These are phyloP conservation scores for Corbicula japonica DNA, from an alignment of 2,888 invertebrate genomes.

Conservation along the genomic window DNA sequence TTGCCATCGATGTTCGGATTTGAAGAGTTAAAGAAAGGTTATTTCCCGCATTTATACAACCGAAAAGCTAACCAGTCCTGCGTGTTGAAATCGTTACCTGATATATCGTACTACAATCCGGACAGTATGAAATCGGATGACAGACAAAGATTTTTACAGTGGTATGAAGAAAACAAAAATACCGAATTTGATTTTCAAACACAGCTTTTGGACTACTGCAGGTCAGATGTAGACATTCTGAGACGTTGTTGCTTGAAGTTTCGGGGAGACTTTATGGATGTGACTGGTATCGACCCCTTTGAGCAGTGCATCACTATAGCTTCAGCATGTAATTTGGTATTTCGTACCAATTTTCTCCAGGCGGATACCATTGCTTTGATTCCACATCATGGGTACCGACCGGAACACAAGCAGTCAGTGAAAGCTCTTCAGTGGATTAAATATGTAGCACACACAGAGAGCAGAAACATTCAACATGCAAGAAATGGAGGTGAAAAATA, in stretches of 20 bases:
- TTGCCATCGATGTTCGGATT: constrained; percentile 45
- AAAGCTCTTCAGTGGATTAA: constrained; percentile 16
- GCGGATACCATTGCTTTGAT: background rate
- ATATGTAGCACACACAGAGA: background rate
- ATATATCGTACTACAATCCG: background rate
- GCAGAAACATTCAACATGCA: constrained; percentile 4
- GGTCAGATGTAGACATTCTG: no score
- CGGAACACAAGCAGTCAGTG: background rate
- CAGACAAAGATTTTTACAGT: background rate
- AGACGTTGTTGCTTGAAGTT: constrained; percentile 30
- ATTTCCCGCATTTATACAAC: constrained; percentile 52
- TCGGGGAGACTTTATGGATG: constrained; percentile 14
- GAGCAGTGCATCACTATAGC: constrained; percentile 51
- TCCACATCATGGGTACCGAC: background rate
- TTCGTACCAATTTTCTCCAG: constrained; percentile 38
- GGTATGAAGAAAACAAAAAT: background rate
- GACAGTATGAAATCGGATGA: constrained; percentile 27
- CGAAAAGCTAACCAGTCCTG: constrained; percentile 14
- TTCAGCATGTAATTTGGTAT: constrained; percentile 50
- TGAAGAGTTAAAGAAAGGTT: constrained; percentile 40
- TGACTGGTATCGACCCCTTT: constrained; percentile 47
- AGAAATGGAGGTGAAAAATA: constrained; percentile 10
- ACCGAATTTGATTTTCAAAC: constrained; percentile 27
- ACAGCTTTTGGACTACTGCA: constrained; percentile 30
- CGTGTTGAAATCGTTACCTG: background rate